phyloP scores from a whole-genome alignment of 2,888 invertebrate genomes.

The Aethes cnicana region DNA sequence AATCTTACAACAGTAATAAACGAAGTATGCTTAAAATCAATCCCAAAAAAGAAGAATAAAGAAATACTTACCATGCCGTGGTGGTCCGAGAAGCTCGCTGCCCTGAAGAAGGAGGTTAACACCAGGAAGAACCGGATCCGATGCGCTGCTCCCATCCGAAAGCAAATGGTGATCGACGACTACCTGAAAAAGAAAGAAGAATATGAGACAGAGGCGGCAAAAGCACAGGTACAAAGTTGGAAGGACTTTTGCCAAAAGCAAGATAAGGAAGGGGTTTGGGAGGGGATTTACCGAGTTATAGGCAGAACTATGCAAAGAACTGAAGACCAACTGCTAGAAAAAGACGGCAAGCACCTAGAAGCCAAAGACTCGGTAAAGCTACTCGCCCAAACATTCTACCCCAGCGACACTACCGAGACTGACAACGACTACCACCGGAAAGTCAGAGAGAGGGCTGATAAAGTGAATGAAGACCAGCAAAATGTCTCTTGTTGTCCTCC shows the following conservation, averaged over 20 bases:
- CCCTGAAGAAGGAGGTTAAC: not conserved
- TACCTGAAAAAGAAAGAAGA: conserved; percentile 25
- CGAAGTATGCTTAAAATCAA: not conserved
- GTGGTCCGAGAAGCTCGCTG: too few species aligned
- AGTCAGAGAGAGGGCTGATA: not conserved
- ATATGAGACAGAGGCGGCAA: not conserved
- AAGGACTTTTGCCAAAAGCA: conserved; percentile 27
- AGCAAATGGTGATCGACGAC: conserved; percentile 1
- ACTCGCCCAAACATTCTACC: conserved; percentile 7
- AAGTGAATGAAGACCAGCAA: not conserved
- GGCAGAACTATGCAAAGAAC: conserved; percentile 4
- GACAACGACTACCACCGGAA: not conserved
- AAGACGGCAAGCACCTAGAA: not conserved
- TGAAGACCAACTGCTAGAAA: conserved; percentile 7
- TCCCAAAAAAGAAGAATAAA: conserved; percentile 25
- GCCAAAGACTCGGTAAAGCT: not conserved
- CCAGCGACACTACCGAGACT: not conserved
- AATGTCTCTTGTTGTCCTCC: not conserved
- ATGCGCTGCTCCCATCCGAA: conserved; percentile 20
- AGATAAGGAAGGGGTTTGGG: conserved; percentile 25
- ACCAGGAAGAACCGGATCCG: conserved; percentile 7
- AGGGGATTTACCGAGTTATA: conserved; percentile 25
- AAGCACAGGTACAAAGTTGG: conserved; percentile 21
- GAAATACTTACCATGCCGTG: conserved; percentile 7
- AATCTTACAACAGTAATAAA: too few species aligned